Percentiles rank a stretch among this genome's conserved stretches.
Conservation (phyloP, 2,888 invertebrate genomes). For the Kuschelorhynchus macadamiae region DNA sequence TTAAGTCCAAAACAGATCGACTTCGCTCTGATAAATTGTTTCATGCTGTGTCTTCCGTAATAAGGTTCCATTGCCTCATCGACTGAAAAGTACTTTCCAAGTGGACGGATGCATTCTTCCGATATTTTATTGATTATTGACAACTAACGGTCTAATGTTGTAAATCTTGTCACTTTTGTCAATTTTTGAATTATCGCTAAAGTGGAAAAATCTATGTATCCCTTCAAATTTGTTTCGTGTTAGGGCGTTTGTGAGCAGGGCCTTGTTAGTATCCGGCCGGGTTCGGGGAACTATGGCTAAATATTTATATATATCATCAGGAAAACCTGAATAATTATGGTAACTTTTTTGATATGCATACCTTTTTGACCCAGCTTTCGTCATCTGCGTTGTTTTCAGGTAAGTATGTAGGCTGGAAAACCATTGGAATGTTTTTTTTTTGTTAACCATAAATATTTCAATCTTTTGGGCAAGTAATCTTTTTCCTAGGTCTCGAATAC, state of each 20-base stretch:
- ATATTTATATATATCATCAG: constrained; percentile 49
- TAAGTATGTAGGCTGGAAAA: too few species aligned
- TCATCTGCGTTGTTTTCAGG: too few species aligned
- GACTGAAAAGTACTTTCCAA: constrained; percentile 49
- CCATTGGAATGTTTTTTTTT: background rate
- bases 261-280: constrained; percentile 2
- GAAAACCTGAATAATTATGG: constrained; percentile 35
- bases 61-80: constrained; percentile 55
- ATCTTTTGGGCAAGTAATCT: constrained; percentile 11
- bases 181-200: constrained; percentile 49
- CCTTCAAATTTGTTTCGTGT: constrained; percentile 43
- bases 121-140: constrained; percentile 20
- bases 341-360: constrained; percentile 26
- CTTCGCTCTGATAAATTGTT: constrained; percentile 56
- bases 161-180: constrained; percentile 47
- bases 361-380: constrained; percentile 22
- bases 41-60: constrained; percentile 54
- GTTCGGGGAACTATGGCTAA: constrained; percentile 14
- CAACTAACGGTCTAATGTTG: constrained; percentile 44
- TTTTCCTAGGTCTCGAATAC: constrained; percentile 14
- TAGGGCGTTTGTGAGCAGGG: constrained; percentile 42
- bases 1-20: constrained; percentile 50
- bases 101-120: constrained; percentile 22
- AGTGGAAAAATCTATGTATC: constrained; percentile 39
- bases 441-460: constrained; percentile 17